Conservation (phyloP, 1,140 invertebrate species). For the Listronotus bonariensis region DNA sequence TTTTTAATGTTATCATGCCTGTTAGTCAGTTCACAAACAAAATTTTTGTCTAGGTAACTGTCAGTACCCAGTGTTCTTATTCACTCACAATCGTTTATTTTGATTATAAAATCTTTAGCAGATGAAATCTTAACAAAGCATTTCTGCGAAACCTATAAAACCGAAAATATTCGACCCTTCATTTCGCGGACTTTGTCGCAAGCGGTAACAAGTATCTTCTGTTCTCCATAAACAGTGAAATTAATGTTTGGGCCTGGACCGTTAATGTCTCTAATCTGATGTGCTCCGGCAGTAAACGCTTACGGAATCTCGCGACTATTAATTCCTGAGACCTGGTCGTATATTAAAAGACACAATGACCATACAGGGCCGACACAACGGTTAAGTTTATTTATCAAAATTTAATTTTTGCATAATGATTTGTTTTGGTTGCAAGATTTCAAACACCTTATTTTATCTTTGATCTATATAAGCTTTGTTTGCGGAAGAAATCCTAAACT, state of each 20-base stretch:
- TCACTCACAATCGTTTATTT: too few relatives aligned
- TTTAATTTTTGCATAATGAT: too few relatives aligned
- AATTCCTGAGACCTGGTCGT: slow-evolving; percentile 51
- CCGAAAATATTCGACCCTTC: slow-evolving; percentile 30
- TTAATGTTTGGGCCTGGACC: slow-evolving; percentile 52
- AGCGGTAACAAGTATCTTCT: slow-evolving; percentile 32
- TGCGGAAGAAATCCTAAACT: too few relatives aligned
- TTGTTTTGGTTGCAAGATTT: too few relatives aligned
- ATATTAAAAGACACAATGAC: slow-evolving; percentile 51
- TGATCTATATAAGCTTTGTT: too few relatives aligned
- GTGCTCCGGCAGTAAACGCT: slow-evolving; percentile 53
- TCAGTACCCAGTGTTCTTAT: too few relatives aligned
- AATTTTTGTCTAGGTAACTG: too few relatives aligned
- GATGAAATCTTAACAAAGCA: slow-evolving; percentile 2
- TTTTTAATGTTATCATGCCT: too few relatives aligned
- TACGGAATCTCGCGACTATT: slow-evolving; percentile 55
- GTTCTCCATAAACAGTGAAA: slow-evolving; percentile 55
- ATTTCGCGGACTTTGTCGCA: slow-evolving; percentile 32
- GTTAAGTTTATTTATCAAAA: too few relatives aligned
- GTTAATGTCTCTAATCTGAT: slow-evolving; percentile 57
- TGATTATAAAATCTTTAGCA: too few relatives aligned
- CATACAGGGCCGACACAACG: slow-evolving; percentile 22
- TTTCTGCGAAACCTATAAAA: slow-evolving; percentile 29
- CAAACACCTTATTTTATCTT: too few relatives aligned
- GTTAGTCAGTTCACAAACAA: too few relatives aligned